These are phyloP conservation scores for Mesaphorura yosii DNA, from an alignment of 1,140 invertebrate genomes.

Conservation along the genomic window DNA sequence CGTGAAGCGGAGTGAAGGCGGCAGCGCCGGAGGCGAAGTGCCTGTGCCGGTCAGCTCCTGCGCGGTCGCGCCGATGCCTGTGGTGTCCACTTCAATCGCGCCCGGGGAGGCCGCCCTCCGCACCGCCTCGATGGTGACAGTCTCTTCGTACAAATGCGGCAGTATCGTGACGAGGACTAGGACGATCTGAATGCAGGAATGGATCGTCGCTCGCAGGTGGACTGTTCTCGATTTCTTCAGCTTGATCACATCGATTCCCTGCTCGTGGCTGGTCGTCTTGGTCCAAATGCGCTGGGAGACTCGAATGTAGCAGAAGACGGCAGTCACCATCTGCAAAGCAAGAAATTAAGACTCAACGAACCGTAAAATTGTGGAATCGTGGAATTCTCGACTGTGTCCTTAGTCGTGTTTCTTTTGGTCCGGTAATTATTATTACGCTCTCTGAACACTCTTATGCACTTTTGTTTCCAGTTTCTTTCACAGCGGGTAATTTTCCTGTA, in stretches of 20 bases:
- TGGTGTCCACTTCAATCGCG: not conserved
- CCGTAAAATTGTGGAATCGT: not conserved
- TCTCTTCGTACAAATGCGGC: conserved; percentile 25
- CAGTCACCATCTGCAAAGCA: not conserved
- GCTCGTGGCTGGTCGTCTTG: conserved; percentile 17
- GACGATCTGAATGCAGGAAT: conserved; percentile 27
- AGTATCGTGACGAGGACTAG: conserved; percentile 20
- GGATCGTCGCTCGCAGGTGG: conserved; percentile 24
- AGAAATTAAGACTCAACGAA: not conserved
- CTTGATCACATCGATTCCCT: conserved; percentile 22
- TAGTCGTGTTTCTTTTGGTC: not conserved
- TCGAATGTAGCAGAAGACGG: conserved; percentile 25
- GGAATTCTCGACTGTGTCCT: not conserved
- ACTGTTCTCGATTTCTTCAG: conserved; percentile 23
- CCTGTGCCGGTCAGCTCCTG: not conserved
- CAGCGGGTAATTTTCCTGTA: too few species aligned
- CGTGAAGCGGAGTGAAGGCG: too few species aligned
- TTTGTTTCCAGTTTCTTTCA: too few species aligned
- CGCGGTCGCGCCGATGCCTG: not conserved
- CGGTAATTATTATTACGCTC: too few species aligned
- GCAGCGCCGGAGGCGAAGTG: not conserved
- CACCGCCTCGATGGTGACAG: not conserved
- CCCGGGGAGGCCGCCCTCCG: not conserved
- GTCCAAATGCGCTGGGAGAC: conserved; percentile 25
- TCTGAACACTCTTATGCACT: too few species aligned